phyloP scores from a whole-genome alignment of 1,140 invertebrate genomes.

The Musca vetustissima region DNA sequence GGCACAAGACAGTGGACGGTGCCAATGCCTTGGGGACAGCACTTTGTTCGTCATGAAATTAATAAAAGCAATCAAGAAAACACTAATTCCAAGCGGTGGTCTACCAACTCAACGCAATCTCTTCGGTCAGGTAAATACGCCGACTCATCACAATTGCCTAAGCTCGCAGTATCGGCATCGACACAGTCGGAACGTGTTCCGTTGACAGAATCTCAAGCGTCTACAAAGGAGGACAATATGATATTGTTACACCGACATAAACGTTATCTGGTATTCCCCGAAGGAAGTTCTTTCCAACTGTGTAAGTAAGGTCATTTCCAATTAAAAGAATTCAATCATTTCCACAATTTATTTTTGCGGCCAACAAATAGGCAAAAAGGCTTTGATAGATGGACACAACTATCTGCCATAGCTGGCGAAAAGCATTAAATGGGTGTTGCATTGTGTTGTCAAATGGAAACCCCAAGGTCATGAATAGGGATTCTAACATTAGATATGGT shows the following conservation, averaged over 20 bases:
- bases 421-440: too few species aligned
- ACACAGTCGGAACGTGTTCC: constrained; percentile 14
- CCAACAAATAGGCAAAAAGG: background rate
- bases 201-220: constrained; percentile 9
- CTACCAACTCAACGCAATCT: background rate
- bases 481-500: too few species aligned
- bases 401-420: too few species aligned
- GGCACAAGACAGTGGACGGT: too few species aligned
- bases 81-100: constrained; percentile 4
- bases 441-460: too few species aligned
- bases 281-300: constrained; percentile 74
- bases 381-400: background rate
- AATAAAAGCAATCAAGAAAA: constrained; percentile 29
- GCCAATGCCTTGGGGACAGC: too few species aligned
- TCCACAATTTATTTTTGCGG: background rate
- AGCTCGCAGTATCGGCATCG: background rate
- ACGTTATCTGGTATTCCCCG: constrained; percentile 75
- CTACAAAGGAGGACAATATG: constrained; percentile 32
- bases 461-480: too few species aligned
- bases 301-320: constrained; percentile 57
- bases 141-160: background rate
- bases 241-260: constrained; percentile 52
- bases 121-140: background rate
- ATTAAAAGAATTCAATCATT: background rate
- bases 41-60: constrained; percentile 28